These are phyloP conservation scores for Tiliacea citrago DNA, from an alignment of 2,888 invertebrate genomes.

Conservation along the genomic window DNA sequence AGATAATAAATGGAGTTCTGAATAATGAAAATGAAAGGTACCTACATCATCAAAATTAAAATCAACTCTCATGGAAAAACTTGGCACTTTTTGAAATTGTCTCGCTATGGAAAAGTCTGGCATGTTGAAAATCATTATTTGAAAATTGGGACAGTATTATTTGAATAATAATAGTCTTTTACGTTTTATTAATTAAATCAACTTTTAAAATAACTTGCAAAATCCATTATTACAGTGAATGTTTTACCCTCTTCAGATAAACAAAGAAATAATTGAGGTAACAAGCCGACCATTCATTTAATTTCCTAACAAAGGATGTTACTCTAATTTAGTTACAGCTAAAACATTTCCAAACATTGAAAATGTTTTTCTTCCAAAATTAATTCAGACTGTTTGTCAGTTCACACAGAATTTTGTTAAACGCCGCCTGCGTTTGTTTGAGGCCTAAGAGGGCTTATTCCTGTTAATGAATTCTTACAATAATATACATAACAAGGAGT, in stretches of 20 bases:
- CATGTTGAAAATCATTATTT: neutral
- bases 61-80: neutral
- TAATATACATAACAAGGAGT: constrained; percentile 64
- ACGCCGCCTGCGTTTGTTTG: constrained; percentile 50
- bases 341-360: constrained; percentile 23
- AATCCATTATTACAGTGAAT: neutral
- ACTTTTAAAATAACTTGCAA: neutral
- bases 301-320: constrained; percentile 25
- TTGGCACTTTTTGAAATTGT: neutral
- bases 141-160: neutral
- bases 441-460: constrained; percentile 57
- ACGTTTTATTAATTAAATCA: neutral
- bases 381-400: constrained; percentile 47
- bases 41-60: neutral
- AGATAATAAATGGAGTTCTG: neutral
- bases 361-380: constrained; percentile 40
- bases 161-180: no score
- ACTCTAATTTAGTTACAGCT: constrained; percentile 18
- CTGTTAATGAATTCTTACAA: constrained; percentile 64
- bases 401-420: constrained; percentile 53
- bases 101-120: neutral
- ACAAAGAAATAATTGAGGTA: constrained; percentile 9
- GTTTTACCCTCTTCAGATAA: neutral
- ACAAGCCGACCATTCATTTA: neutral
- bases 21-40: neutral